These are phyloP conservation scores for Hecatera dysodea DNA, from an alignment of 2,888 invertebrate species.

Conservation along the genomic window DNA sequence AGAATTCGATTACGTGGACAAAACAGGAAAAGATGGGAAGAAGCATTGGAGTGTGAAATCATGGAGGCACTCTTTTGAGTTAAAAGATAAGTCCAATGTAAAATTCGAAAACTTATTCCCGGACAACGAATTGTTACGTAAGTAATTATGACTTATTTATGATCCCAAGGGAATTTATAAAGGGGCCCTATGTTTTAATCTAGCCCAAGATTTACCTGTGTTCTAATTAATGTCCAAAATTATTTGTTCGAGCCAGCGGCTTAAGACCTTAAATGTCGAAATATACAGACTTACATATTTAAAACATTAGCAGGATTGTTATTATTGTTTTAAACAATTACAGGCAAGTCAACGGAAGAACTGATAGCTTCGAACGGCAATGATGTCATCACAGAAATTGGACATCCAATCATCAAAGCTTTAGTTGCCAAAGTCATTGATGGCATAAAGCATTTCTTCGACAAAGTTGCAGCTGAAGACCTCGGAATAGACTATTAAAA, in stretches of 20 bases:
- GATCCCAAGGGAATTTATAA: neutral
- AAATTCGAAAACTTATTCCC: slow-evolving; percentile 75
- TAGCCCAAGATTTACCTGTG: too few species aligned
- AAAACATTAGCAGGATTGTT: too few species aligned
- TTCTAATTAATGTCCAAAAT: neutral
- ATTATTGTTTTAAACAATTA: slow-evolving; percentile 26
- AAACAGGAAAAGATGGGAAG: slow-evolving; percentile 69
- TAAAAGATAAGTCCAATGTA: slow-evolving; percentile 73
- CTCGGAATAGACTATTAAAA: slow-evolving; percentile 11
- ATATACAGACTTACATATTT: neutral
- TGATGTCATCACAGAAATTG: slow-evolving; percentile 75
- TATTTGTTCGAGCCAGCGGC: neutral
- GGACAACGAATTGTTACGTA: slow-evolving; percentile 75
- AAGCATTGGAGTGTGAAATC: slow-evolving; percentile 73
- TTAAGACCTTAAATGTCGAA: neutral
- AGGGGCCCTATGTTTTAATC: neutral
- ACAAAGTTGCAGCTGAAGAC: slow-evolving; percentile 62
- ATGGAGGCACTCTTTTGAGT: slow-evolving; percentile 68
- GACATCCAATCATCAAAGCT: slow-evolving; percentile 66
- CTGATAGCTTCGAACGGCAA: slow-evolving; percentile 72
- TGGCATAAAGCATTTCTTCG: slow-evolving; percentile 62
- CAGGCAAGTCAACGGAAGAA: slow-evolving; percentile 59
- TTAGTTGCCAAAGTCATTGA: slow-evolving; percentile 55
- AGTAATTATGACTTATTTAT: slow-evolving; percentile 29
- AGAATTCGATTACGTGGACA: slow-evolving; percentile 54